Conservation (phyloP, 2,113 vertebrate genomes). For the Lepus europaeus region DNA sequence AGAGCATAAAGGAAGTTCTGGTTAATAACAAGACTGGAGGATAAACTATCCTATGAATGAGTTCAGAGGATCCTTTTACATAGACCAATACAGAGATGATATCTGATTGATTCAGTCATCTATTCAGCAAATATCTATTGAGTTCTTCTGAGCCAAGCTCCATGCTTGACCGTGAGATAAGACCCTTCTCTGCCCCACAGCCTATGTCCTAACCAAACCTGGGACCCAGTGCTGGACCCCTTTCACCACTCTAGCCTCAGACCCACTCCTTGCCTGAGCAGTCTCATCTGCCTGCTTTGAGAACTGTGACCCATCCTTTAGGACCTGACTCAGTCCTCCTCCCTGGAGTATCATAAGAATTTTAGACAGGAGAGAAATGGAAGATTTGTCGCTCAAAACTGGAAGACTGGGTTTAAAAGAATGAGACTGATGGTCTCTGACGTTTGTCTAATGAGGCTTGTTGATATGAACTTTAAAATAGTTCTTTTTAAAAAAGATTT, state of each 20-base stretch:
- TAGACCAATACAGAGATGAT: not conserved
- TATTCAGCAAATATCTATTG: not conserved
- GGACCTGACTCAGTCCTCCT: not conserved
- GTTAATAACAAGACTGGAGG: not conserved
- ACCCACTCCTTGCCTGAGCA: not conserved
- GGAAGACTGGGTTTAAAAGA: constrained; percentile 5
- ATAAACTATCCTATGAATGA: not conserved
- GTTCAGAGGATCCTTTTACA: not conserved
- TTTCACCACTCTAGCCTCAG: not conserved
- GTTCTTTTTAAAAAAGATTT: no score
- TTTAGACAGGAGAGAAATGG: not conserved
- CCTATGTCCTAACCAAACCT: not conserved
- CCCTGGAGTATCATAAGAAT: not conserved
- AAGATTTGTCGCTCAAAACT: not conserved
- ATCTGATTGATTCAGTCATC: not conserved
- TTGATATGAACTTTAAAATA: not conserved
- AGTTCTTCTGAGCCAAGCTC: not conserved
- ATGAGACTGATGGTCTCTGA: not conserved
- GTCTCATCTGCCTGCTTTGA: not conserved
- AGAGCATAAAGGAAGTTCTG: constrained; percentile 9
- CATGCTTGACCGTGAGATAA: not conserved
- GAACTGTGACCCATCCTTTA: not conserved
- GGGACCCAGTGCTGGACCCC: not conserved
- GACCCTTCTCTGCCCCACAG: not conserved
- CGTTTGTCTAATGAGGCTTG: constrained; percentile 6